Percentiles rank a stretch among this genome's conserved stretches.
Evolutionary conservation across 2,113 vertebrate species (phyloP).

Genomic region (Ptilorrhoa leucosticta): DNA sequence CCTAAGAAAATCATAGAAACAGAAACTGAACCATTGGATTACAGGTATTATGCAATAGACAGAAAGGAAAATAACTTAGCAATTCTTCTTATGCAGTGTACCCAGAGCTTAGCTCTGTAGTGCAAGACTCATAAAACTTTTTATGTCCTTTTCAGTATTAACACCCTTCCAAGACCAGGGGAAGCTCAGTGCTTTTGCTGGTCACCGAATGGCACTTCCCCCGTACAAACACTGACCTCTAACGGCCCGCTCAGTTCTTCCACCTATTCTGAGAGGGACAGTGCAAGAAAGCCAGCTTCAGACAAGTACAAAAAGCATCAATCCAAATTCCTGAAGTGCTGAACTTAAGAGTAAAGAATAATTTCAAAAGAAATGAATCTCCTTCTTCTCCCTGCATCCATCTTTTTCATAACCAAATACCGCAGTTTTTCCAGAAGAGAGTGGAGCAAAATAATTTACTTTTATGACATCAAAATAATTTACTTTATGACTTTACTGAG

Average conservation of each 20-base stretch:
- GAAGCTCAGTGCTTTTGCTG: background rate
- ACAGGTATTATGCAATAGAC: background rate
- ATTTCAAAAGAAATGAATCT: background rate
- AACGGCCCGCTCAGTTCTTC: background rate
- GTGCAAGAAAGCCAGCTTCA: background rate
- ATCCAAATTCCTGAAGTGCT: background rate
- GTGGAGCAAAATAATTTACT: background rate
- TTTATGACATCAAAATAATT: background rate
- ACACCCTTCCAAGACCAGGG: background rate
- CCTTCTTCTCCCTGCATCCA: background rate
- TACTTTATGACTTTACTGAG: too few relatives aligned
- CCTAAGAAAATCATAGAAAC: background rate
- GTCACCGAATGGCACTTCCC: background rate
- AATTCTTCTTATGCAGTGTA: background rate
- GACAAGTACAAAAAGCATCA: background rate
- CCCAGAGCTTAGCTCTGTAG: background rate
- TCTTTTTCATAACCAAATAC: background rate
- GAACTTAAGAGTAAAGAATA: background rate
- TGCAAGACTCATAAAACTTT: background rate
- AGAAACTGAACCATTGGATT: background rate
- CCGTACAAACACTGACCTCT: constrained; percentile 6
- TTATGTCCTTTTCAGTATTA: background rate
- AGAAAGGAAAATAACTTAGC: background rate
- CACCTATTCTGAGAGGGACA: background rate
- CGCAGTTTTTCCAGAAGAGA: background rate